Conservation (phyloP, 2,797 vertebrate genomes). For the Emys orbicularis region DNA sequence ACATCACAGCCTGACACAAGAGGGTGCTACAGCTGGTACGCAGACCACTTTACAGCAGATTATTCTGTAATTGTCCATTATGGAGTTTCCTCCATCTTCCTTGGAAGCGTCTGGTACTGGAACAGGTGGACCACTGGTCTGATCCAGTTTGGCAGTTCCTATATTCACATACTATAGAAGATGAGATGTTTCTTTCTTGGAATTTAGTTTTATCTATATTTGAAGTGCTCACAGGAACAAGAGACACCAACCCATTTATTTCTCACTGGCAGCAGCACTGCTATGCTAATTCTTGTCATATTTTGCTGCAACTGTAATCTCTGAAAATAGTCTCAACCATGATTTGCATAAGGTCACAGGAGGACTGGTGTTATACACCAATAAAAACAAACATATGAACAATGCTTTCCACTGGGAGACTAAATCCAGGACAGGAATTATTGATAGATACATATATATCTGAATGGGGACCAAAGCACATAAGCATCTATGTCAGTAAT, state of each 20-base stretch:
- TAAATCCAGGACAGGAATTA: constrained; percentile 1
- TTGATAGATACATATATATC: not conserved
- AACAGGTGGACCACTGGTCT: not conserved
- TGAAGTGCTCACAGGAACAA: not conserved
- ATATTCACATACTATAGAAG: not conserved
- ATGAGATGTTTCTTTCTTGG: not conserved
- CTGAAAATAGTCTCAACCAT: constrained; percentile 74
- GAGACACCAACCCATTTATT: constrained; percentile 46
- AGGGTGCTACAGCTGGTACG: not conserved
- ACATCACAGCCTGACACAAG: not conserved
- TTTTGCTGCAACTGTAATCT: constrained; percentile 68
- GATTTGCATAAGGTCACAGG: constrained; percentile 72
- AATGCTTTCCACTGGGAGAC: constrained; percentile 64
- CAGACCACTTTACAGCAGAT: not conserved
- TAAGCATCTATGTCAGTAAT: not conserved
- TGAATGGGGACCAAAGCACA: not conserved
- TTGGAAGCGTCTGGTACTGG: not conserved
- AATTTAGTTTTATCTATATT: not conserved
- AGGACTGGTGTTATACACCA: constrained; percentile 51
- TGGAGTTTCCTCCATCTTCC: not conserved
- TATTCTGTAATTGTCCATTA: not conserved
- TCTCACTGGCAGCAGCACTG: constrained; percentile 33
- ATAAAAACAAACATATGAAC: constrained; percentile 52
- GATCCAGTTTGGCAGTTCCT: not conserved
- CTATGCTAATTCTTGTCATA: constrained; percentile 64